phyloP scores from a whole-genome alignment of 23 tunicate species.

The Botrylloides violaceus region DNA sequence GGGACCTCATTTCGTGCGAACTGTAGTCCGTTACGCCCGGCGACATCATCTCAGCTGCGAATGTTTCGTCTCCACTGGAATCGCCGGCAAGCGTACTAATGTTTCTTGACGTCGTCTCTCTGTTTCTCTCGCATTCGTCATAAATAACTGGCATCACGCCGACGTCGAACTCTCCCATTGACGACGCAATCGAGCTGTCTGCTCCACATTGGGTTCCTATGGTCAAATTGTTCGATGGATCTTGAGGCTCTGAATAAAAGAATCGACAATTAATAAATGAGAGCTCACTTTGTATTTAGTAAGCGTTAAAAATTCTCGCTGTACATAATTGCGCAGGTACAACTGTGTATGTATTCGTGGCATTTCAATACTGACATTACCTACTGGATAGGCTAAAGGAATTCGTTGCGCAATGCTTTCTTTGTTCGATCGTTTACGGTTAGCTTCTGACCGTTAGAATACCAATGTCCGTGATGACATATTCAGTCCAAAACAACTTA shows the following conservation, averaged over 20 bases:
- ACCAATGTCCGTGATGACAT: neutral
- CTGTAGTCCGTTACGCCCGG: neutral
- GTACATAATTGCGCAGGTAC: neutral
- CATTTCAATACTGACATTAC: neutral
- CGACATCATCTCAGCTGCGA: neutral
- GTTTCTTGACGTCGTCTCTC: neutral
- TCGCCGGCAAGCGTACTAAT: neutral
- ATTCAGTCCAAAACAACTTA: neutral
- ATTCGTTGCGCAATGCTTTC: neutral
- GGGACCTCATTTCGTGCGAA: neutral
- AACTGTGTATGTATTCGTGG: too few species aligned
- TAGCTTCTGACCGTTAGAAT: neutral
- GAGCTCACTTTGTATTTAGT: neutral
- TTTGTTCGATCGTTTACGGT: neutral
- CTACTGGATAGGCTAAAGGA: neutral
- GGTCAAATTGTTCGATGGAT: neutral
- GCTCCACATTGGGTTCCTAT: neutral
- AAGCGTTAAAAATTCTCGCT: too few species aligned
- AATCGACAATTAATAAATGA: neutral
- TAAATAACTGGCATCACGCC: neutral
- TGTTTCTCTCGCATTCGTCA: constrained; percentile 1
- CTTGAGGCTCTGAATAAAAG: neutral
- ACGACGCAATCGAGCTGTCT: neutral
- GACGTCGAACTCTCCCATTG: constrained; percentile 10
- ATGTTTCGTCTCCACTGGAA: constrained; percentile 9